A percentile compares a stretch with the other conserved stretches of the same genome.
Conservation (phyloP, 2,797 vertebrate genomes). For the Podarcis siculus region DNA sequence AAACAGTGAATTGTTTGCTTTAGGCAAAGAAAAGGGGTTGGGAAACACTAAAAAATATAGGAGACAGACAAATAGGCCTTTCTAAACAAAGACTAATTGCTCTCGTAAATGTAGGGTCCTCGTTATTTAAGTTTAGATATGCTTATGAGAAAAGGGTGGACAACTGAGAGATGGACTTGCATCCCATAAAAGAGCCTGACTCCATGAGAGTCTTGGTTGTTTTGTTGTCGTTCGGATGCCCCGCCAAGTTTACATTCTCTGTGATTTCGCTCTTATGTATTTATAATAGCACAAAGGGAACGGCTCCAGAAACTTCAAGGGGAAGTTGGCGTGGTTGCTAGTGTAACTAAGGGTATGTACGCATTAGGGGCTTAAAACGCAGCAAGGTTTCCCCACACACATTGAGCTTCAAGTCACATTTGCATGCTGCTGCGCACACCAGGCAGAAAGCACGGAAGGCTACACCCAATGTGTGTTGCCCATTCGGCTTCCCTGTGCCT, state of each 20-base stretch:
- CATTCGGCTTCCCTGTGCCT: no score
- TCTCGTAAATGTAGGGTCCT: slow-evolving; percentile 74
- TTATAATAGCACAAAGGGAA: slow-evolving; percentile 65
- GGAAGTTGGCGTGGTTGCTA: not conserved
- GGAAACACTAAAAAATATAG: slow-evolving; percentile 66
- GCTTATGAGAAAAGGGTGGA: slow-evolving; percentile 77
- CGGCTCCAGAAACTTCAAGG: slow-evolving; percentile 58
- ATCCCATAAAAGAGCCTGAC: slow-evolving; percentile 72
- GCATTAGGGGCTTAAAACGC: no score
- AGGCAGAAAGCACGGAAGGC: no score
- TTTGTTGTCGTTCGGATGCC: slow-evolving; percentile 74
- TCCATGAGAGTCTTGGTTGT: slow-evolving; percentile 76
- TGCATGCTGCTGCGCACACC: no score
- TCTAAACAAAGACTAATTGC: slow-evolving; percentile 76
- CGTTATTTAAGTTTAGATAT: slow-evolving; percentile 78
- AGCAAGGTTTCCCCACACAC: no score
- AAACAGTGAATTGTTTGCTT: slow-evolving; percentile 71
- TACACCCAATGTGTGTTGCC: no score
- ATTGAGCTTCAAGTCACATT: no score
- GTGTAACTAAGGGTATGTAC: slow-evolving; percentile 16
- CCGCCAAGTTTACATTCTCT: slow-evolving; percentile 77
- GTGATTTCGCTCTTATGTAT: slow-evolving; percentile 65
- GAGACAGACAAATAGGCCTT: slow-evolving; percentile 74
- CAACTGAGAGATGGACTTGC: slow-evolving; percentile 60
- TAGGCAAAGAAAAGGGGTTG: slow-evolving; percentile 61